A percentile compares a stretch with the other conserved stretches of the same genome.
phyloP scores from a whole-genome alignment of 2,113 vertebrate species.

The Gracilinanus agilis region DNA sequence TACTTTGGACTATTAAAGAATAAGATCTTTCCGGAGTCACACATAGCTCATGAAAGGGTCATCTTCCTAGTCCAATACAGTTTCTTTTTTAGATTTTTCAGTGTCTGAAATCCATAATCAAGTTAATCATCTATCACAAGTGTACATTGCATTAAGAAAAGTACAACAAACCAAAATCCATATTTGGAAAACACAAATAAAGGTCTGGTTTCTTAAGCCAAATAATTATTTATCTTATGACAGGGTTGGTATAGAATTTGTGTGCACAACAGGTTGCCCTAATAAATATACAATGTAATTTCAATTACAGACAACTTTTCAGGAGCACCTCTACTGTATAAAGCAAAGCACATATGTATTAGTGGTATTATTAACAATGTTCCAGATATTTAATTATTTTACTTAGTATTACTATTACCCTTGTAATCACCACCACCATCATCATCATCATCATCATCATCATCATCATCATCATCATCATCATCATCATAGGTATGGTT shows the following conservation, averaged over 20 bases:
- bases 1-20: conserved; percentile 45
- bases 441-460: background rate
- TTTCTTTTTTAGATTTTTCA: conserved; percentile 44
- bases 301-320: conserved; percentile 62
- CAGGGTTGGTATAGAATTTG: background rate
- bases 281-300: conserved; percentile 43
- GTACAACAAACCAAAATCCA: conserved; percentile 23
- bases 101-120: conserved; percentile 34
- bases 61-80: background rate
- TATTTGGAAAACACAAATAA: conserved; percentile 38
- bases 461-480: background rate
- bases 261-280: conserved; percentile 13
- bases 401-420: background rate
- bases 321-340: conserved; percentile 42
- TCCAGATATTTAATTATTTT: background rate
- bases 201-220: background rate
- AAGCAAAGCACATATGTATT: conserved; percentile 50
- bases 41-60: background rate
- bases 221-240: conserved; percentile 46
- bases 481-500: background rate
- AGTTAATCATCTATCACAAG: conserved; percentile 27
- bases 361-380: conserved; percentile 49
- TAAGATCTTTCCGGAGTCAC: conserved; percentile 20
- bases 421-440: background rate
- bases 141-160: conserved; percentile 22